A percentile compares a stretch with the other conserved stretches of the same genome.
Conservation (phyloP, 2,888 invertebrate species). For the Melieria crassipennis region DNA sequence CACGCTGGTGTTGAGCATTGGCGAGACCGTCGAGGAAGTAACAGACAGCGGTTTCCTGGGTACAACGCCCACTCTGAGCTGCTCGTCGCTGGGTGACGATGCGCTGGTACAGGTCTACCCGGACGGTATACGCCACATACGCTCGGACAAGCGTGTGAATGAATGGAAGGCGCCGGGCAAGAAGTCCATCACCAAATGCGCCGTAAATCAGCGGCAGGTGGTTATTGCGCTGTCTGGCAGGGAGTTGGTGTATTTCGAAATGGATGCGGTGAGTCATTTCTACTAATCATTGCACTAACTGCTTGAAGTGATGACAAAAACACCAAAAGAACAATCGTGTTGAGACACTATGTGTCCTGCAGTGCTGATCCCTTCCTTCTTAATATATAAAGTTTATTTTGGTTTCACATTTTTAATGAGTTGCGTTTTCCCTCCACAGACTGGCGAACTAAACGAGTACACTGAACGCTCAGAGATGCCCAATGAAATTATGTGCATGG, state of each 20-base stretch:
- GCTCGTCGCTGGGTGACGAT: constrained; percentile 97
- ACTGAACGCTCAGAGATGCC: constrained; percentile 97
- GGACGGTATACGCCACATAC: constrained; percentile 97
- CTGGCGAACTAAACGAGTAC: constrained; percentile 97
- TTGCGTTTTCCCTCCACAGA: constrained; percentile 70
- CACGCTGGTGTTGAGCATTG: constrained; percentile 97
- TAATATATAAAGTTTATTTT: neutral
- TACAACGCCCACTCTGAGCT: constrained; percentile 97
- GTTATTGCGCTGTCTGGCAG: constrained; percentile 97
- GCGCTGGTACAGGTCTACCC: constrained; percentile 99
- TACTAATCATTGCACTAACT: neutral
- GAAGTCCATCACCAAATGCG: constrained; percentile 96
- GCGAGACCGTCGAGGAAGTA: constrained; percentile 99
- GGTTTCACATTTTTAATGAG: neutral
- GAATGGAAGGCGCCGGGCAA: constrained; percentile 99
- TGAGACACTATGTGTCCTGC: constrained; percentile 67
- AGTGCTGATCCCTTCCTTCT: constrained; percentile 59
- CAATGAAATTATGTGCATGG: constrained; percentile 98
- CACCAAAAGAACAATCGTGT: constrained; percentile 63
- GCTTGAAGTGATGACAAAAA: constrained; percentile 60
- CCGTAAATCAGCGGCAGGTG: constrained; percentile 97
- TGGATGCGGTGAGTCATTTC: constrained; percentile 88
- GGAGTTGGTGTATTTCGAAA: constrained; percentile 98
- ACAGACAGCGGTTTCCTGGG: constrained; percentile 99
- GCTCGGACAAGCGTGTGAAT: constrained; percentile 97